A percentile compares a stretch with the other conserved stretches of the same genome.
These are phyloP conservation scores for Streblospio benedicti DNA, from an alignment of 1,140 invertebrate genomes.

Conservation along the genomic window DNA sequence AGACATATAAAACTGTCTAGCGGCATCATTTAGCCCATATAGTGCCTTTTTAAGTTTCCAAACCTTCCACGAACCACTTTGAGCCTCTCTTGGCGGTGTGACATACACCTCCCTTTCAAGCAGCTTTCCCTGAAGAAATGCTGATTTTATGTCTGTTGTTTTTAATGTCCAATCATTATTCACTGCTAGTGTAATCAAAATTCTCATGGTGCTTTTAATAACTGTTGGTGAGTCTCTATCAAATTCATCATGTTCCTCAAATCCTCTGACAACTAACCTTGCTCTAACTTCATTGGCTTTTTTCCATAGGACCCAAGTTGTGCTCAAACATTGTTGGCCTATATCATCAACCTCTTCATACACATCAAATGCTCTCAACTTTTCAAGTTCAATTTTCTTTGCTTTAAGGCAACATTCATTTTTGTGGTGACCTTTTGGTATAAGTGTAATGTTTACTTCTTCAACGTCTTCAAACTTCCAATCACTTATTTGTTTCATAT, in stretches of 20 bases:
- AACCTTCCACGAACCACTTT: slow-evolving; percentile 1
- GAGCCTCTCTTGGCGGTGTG: slow-evolving; percentile 6
- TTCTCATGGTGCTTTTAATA: neutral
- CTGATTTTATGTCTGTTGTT: neutral
- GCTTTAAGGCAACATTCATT: neutral
- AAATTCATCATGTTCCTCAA: neutral
- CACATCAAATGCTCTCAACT: too few species aligned
- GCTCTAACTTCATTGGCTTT: neutral
- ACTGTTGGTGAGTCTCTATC: neutral
- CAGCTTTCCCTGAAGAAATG: neutral
- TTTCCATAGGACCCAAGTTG: neutral
- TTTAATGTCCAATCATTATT: neutral
- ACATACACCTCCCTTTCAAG: neutral
- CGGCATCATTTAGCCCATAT: neutral
- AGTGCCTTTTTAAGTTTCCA: neutral
- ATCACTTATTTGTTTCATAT: neutral
- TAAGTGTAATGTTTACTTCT: neutral
- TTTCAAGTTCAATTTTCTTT: too few species aligned
- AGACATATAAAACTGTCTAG: neutral
- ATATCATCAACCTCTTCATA: neutral
- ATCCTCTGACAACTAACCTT: neutral
- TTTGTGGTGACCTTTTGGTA: neutral
- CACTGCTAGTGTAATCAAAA: neutral
- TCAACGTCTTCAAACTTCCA: neutral
- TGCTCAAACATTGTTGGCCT: neutral